Evolutionary conservation across 2,113 vertebrate genomes (phyloP), one percentile per base, ranked within the genome.

Genomic region (Tyrannus savana): DNA sequence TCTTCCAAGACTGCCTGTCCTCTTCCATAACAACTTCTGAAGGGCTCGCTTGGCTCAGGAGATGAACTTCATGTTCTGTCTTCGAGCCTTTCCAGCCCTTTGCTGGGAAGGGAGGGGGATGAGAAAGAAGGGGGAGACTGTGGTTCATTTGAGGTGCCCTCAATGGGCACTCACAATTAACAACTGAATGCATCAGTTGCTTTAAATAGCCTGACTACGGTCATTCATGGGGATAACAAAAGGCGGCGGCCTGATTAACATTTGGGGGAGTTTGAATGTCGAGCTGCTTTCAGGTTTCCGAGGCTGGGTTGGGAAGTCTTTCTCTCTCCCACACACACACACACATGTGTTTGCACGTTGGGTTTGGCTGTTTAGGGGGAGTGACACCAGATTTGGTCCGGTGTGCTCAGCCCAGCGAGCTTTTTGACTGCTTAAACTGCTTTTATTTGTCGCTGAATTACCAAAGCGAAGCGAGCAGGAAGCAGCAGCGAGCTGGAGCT

Each of bases 201-300:
- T 95, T 94, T 94, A 96, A 98, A 97, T 81, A 87, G 97, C 84
- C 86, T 52, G 91, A 87, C 63, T 96, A 55, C 59, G 83, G 52
- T 97, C 96, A 93, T 96, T 97, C 93, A 94, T 50, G 89, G 91
- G 72, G 60, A 93, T 24, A 60, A 97, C 95, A 97, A 97, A 98
- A 84, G 78, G 73, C 41, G 10, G 8, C 17, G 24, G 79, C 77
- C 80, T 92, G 85, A 90, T 93, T 76, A 96, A 37, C 89, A 84
- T 95, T 92, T 85, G 95, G 16, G 37, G 73, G 19, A 25, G 79
- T 84, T 84, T 37, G 67, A 93, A 81, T 69, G 52, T 81, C 84
- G 67, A 67, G 91, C 78, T 93, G 82, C 44, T 82, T 93, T 88
- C 50, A 90, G 30, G 72, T 96, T 95, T 89, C 50, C 44, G 71